A percentile compares a stretch with the other conserved stretches of the same genome.
These are phyloP conservation scores for Folsomia manolachei DNA, from an alignment of 2,888 invertebrate genomes.

Conservation along the genomic window DNA sequence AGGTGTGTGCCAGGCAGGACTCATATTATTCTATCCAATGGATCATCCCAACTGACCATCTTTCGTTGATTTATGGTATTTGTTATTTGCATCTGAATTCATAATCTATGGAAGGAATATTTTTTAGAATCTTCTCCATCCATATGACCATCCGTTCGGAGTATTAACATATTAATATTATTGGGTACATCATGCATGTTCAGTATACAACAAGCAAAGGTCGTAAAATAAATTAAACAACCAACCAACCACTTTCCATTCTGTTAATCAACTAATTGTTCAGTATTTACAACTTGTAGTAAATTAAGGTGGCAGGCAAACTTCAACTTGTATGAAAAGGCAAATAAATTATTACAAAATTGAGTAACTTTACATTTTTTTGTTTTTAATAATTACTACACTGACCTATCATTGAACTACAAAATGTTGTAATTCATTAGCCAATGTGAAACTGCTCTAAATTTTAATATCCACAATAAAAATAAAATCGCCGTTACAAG, in stretches of 20 bases:
- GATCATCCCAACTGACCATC: conserved; percentile 11
- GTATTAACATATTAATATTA: too few relatives aligned
- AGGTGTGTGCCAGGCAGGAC: background rate
- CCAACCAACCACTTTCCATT: background rate
- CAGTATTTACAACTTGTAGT: conserved; percentile 10
- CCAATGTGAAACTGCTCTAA: too few relatives aligned
- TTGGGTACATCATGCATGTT: too few relatives aligned
- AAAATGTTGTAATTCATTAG: too few relatives aligned
- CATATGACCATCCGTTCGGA: too few relatives aligned
- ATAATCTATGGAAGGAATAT: conserved; percentile 8
- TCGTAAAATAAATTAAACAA: background rate
- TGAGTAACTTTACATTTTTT: too few relatives aligned
- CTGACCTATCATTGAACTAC: too few relatives aligned
- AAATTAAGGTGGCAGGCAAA: background rate
- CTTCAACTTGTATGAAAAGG: background rate
- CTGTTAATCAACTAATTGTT: conserved; percentile 12
- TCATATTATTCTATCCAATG: background rate
- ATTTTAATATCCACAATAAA: too few relatives aligned
- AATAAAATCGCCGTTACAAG: too few relatives aligned
- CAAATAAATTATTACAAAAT: too few relatives aligned
- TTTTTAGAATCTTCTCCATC: background rate
- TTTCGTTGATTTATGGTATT: conserved; percentile 17
- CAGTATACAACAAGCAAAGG: too few relatives aligned
- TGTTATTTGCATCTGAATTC: conserved; percentile 16
- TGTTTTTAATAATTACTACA: too few relatives aligned